Base-by-base conservation (phyloP, 1,140 invertebrate species). In the Mycetomoellerius zeteki region DNA sequence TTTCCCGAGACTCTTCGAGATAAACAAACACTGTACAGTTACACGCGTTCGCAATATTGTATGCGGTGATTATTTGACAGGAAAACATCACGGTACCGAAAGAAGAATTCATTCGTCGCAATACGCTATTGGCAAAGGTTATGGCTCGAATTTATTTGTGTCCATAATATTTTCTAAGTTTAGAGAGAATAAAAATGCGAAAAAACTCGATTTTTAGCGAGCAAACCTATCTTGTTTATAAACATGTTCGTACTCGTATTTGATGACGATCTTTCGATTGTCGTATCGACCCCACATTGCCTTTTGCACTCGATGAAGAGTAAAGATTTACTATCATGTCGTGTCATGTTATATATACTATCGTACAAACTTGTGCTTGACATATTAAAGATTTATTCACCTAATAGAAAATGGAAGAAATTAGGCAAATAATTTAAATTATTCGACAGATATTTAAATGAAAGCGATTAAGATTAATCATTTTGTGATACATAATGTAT, bases 41-140 rank as follows among this genome's bases (percentile, higher is more conserved):
- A 52, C 27, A 21, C 27, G 10, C 19, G 19, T 50, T 33, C 7
- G 47, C 64, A 24, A 52, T 16, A 10, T 81, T 30, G 16, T n/a
- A 14, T 19, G 78, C n/a, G n/a, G 67, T 67, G 64, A 80, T 71
- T 81, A 81, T 71, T 71, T 71, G 10, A 81, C 64, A n/a, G 47
- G 62, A 67, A n/a, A 33, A 37, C 14, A 19, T 27, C 16, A 30
- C 76, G 27, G 43, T 33, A 16, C 30, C 1, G 30, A 3, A 72
- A 37, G 10, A 19, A 58, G 43, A 43, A 43, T 71, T 30, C 21
- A 82, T 82, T 82, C 33, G 47, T 54, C 14, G 78, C 14, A 52
- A 71, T 30, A 43, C 10, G 16, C 12, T 16, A 30, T 72, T 37
- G 50, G 56, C 7, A 50, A 58, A 43, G 65, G 58, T 82, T 58